Evolutionary conservation across 2,888 invertebrate species (phyloP).

Genomic region (Euplagia quadripunctaria): DNA sequence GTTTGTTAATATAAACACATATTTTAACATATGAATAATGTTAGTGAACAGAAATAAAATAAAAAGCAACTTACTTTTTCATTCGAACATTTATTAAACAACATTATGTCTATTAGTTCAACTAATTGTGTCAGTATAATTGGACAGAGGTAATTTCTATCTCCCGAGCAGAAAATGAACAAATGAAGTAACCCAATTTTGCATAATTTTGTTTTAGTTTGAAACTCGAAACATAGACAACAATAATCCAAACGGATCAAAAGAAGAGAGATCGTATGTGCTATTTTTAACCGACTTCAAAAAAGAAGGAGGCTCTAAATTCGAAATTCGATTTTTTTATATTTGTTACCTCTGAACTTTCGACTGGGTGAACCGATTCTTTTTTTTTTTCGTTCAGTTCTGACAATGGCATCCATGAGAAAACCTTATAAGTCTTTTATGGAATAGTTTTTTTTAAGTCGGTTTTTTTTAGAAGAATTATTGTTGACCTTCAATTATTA

Average conservation of each 20-base stretch:
- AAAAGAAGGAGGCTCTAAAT: too few species aligned
- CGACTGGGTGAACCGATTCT: too few species aligned
- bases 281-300: too few species aligned
- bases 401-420: too few species aligned
- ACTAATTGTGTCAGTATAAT: slow-evolving; percentile 37
- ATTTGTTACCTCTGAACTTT: too few species aligned
- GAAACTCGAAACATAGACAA: slow-evolving; percentile 9
- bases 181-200: slow-evolving; percentile 42
- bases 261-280: background rate
- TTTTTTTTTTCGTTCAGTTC: too few species aligned
- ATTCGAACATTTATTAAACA: background rate
- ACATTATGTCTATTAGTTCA: slow-evolving; percentile 22
- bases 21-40: background rate
- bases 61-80: background rate
- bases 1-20: too few species aligned
- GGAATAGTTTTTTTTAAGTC: too few species aligned
- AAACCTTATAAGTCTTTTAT: too few species aligned
- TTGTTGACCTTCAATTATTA: too few species aligned
- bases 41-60: background rate
- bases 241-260: background rate
- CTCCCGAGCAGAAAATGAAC: slow-evolving; percentile 17
- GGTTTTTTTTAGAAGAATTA: too few species aligned
- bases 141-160: slow-evolving; percentile 35
- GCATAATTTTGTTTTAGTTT: slow-evolving; percentile 41
- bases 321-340: too few species aligned